Percentiles rank a stretch among this genome's conserved stretches.
Conservation (phyloP, 2,888 invertebrate species). For the Eilema caniola region DNA sequence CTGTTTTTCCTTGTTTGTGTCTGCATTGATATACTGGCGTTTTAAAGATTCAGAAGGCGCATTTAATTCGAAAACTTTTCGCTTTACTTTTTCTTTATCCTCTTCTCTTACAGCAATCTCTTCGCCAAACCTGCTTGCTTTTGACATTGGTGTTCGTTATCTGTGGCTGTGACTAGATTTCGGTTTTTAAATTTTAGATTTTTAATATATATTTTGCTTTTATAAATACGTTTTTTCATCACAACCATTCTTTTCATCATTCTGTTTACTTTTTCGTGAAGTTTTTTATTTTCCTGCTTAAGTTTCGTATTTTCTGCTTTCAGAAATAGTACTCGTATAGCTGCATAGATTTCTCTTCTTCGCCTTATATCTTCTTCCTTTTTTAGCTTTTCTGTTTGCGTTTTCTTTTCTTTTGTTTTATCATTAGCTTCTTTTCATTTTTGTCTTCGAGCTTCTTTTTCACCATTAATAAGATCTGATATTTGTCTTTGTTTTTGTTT, state of each 20-base stretch:
- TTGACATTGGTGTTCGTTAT: not conserved
- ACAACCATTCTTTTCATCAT: constrained; percentile 24
- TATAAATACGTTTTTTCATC: not conserved
- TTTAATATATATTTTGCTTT: not conserved
- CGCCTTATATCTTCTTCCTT: constrained; percentile 16
- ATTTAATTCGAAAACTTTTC: constrained; percentile 22
- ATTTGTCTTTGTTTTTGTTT: constrained; percentile 25
- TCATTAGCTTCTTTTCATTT: constrained; percentile 22
- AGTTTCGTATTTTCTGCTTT: constrained; percentile 23
- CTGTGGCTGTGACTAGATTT: not conserved
- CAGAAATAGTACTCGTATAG: constrained; percentile 23
- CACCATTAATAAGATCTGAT: constrained; percentile 22
- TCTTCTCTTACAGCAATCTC: not conserved
- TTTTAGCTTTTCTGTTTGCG: constrained; percentile 22
- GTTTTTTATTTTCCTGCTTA: constrained; percentile 28
- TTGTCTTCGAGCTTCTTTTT: constrained; percentile 29
- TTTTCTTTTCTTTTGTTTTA: constrained; percentile 22
- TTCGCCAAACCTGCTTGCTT: constrained; percentile 1
- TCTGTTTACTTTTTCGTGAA: constrained; percentile 24
- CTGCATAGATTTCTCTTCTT: constrained; percentile 27
- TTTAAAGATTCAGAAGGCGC: constrained; percentile 7
- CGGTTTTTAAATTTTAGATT: not conserved
- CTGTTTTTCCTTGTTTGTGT: constrained; percentile 27
- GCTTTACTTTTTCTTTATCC: constrained; percentile 24
- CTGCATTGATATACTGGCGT: constrained; percentile 23